Evolutionary conservation across 2,797 vertebrate species (phyloP).

Genomic region (Artibeus jamaicensis): DNA sequence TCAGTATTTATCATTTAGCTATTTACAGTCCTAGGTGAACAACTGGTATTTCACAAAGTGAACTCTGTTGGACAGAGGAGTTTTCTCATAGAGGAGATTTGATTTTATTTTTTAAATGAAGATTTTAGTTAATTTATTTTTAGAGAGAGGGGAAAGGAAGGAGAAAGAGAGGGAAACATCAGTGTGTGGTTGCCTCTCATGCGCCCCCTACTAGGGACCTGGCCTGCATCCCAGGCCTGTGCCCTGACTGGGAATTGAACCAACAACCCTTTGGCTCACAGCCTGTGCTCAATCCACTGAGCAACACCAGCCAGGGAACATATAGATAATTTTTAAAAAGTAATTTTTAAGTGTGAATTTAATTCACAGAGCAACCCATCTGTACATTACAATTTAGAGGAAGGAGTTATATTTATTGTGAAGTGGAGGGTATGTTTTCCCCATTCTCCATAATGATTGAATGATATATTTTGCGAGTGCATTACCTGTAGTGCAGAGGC

Average conservation of each 20-base stretch:
- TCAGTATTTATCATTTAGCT: not conserved
- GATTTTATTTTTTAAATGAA: too few relatives aligned
- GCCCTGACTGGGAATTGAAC: too few relatives aligned
- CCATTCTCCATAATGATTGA: not conserved
- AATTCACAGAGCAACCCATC: not conserved
- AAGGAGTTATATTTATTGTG: not conserved
- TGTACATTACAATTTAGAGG: not conserved
- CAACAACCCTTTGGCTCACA: too few relatives aligned
- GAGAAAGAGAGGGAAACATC: too few relatives aligned
- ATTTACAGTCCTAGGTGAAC: not conserved
- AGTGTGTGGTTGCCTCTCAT: too few relatives aligned
- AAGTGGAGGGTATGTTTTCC: not conserved
- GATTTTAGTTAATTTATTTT: too few relatives aligned
- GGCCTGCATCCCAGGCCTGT: too few relatives aligned
- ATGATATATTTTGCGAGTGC: not conserved
- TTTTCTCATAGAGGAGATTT: not conserved
- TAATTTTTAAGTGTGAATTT: not conserved
- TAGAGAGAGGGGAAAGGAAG: too few relatives aligned
- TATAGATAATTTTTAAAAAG: not conserved
- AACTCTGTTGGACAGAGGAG: not conserved
- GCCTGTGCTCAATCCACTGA: too few relatives aligned
- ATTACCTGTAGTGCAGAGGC: not conserved
- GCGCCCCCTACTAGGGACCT: too few relatives aligned
- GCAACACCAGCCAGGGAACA: too few relatives aligned
- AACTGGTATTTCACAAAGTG: not conserved